Base-by-base conservation (phyloP, 2,113 vertebrate species). In the Chamaetylas fuelleborni region DNA sequence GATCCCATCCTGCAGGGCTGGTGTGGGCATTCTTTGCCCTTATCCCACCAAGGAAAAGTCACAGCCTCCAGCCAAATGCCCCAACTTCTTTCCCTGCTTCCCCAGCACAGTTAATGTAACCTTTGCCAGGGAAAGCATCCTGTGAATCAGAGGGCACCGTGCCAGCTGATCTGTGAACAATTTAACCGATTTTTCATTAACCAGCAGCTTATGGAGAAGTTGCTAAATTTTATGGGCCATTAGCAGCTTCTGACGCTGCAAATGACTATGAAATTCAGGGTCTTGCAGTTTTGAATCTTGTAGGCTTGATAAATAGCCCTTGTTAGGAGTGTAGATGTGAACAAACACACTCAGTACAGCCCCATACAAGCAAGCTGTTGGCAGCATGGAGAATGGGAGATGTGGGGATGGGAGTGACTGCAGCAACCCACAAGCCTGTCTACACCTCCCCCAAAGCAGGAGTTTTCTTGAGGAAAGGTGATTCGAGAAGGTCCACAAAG, bases 201-300 rank as follows among this genome's bases (percentile, higher is more conserved):
- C 94, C 94, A 97, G 94, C 95, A 97, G 97, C 96, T 98, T 96
- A 97, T 96, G 94, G 97, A 96, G 94, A 97, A 97, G 97, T 97
- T 97, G 96, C 96, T 97, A 97, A 97, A 98, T 97, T 97, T 98
- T 97, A 97, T 96, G 97, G 97, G 66, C 97, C 97, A 97, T 98
- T 98, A 98, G 95, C 95, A 95, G 93, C 83, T 96, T 97, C 94
- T 96, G 96, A 97, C 19, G 60, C 92, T 93, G 93, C 94, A 97
- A 97, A 97, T 93, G 93, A 96, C 92, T 96, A 94, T 96, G 97
- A 95, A 96, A 97, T 95, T 93, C 92, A 93, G 93, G 77, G 82
- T 91, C 92, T 96, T 97, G 96, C 95, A 93, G 86, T 96, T 96
- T 79, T 92, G 88, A 93, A 91, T 95, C 93, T 94, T 93, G 74